Base-by-base conservation (phyloP, 2,797 vertebrate species). In the Lutjanus campechanus region DNA sequence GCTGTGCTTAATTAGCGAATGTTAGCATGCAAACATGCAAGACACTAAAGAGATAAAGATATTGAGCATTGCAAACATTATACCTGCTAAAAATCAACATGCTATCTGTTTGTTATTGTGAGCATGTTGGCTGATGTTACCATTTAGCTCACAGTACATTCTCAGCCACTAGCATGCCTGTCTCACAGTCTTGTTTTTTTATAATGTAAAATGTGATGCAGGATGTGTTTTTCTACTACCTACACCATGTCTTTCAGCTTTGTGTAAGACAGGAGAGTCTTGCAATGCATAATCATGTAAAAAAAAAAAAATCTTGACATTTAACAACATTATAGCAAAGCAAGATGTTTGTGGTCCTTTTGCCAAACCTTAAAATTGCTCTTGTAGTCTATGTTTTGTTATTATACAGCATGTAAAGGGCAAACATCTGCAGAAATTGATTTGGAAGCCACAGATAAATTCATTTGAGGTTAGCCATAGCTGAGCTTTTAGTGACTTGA, bases 401-500 rank as follows among this genome's bases (percentile, higher is more conserved):
- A 65, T 36, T n/a, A 19, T 20, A 46, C 8, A 65, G 20, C 64
- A 65, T 60, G 17, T 59, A 62, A 76, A 83, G 11, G 56, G 36
- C 25, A 70, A 49, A 29, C 60, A 66, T 87, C 20, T 63, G 67
- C 47, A 73, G 19, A 71, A 59, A 69, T 40, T 36, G 29, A 36
- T 36, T 36, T 36, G 29, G 29, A 36, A 36, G 29, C 29, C 29
- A 36, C 29, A 36, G 29, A 36, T 36, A 36, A 36, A 36, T 36
- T 16, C 0, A 69, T 61, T 62, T 79, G 62, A 64, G 40, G 73
- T 77, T 70, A 68, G 10, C 53, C 55, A 58, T 54, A 19, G 63
- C 46, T 77, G 55, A 56, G 49, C 59, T 9, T 76, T 78, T 78
- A 65, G 77, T 81, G 81, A 83, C 55, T 63, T 50, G 70, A 89